Conservation (phyloP, 2,113 vertebrate genomes). For the Gorsachius goisagi region DNA sequence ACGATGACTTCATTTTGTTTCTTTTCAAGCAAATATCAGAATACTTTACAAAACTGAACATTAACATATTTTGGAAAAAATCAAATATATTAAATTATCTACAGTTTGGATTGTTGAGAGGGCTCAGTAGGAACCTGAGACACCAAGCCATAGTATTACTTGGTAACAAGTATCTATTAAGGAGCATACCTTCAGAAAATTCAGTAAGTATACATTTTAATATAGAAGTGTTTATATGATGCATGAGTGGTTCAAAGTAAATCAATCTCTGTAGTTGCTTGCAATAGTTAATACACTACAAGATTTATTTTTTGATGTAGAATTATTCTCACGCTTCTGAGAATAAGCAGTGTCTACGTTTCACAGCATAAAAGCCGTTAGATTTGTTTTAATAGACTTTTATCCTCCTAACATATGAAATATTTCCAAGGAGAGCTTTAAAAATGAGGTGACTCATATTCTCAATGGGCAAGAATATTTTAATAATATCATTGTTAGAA, state of each 20-base stretch:
- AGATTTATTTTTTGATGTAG: neutral
- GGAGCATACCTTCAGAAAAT: neutral
- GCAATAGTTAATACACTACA: neutral
- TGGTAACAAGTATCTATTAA: neutral
- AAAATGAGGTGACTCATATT: conserved; percentile 11
- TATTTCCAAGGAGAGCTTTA: neutral
- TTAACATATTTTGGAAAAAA: neutral
- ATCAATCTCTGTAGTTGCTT: neutral
- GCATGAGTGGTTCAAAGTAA: neutral
- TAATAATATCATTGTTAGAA: neutral
- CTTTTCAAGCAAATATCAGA: neutral
- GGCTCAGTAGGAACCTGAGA: neutral
- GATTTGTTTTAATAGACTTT: neutral
- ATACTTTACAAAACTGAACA: neutral
- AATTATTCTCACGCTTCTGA: neutral
- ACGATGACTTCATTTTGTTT: neutral
- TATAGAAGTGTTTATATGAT: neutral
- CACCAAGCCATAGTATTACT: neutral
- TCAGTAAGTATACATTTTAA: neutral
- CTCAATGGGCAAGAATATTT: neutral
- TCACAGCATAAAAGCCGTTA: neutral
- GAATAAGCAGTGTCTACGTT: neutral
- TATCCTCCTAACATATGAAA: neutral
- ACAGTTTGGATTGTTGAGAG: neutral
- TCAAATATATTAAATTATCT: neutral